Evolutionary conservation across 2,797 vertebrate species (phyloP).

Genomic region (Leucoraja ocellata): DNA sequence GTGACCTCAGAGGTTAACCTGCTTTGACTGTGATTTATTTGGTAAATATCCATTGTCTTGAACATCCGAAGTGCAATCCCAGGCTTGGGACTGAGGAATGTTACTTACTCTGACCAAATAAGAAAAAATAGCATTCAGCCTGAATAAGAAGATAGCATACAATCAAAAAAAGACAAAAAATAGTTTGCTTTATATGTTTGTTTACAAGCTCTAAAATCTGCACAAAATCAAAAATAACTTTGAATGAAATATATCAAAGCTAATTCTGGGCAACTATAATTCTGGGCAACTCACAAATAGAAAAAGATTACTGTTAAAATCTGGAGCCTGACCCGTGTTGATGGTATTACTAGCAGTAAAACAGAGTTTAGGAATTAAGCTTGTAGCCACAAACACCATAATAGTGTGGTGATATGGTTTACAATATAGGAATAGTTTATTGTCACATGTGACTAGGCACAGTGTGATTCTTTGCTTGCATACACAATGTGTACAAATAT

Average conservation of each 20-base stretch:
- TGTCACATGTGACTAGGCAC: too few species aligned
- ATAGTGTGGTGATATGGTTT: background rate
- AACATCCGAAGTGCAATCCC: slow-evolving; percentile 17
- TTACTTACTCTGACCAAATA: slow-evolving; percentile 19
- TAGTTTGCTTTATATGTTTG: background rate
- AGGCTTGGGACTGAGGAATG: slow-evolving; percentile 23
- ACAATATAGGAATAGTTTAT: too few species aligned
- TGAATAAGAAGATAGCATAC: background rate
- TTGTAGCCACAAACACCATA: background rate
- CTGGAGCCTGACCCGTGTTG: background rate
- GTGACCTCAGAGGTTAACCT: slow-evolving; percentile 38
- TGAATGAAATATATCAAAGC: background rate
- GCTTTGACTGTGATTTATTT: slow-evolving; percentile 37
- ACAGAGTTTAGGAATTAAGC: background rate
- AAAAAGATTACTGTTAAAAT: background rate
- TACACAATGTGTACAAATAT: too few species aligned
- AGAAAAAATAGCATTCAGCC: background rate
- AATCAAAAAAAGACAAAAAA: background rate
- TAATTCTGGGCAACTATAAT: background rate
- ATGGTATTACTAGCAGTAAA: background rate
- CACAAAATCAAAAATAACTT: background rate
- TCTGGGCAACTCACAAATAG: background rate
- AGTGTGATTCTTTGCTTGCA: too few species aligned
- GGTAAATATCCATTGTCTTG: slow-evolving; percentile 31
- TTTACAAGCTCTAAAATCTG: background rate